These are phyloP conservation scores for Hyles vespertilio DNA, from an alignment of 1,140 invertebrate genomes.

Conservation along the genomic window DNA sequence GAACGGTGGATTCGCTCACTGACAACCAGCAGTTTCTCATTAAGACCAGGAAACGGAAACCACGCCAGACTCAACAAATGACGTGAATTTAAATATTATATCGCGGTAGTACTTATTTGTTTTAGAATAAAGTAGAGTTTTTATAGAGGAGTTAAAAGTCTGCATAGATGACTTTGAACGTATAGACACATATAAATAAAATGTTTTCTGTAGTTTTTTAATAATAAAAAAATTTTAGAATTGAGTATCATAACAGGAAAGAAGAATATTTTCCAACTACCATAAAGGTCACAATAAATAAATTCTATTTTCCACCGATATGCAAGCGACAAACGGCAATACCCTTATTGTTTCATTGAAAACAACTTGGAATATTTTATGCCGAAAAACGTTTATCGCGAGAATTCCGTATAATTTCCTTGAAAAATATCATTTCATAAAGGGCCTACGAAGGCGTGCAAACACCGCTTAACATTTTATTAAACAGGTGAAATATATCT, in stretches of 20 bases:
- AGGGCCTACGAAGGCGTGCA: neutral
- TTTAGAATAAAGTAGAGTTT: too few species aligned
- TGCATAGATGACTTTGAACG: too few species aligned
- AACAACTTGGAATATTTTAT: constrained; percentile 2
- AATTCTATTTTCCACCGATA: neutral
- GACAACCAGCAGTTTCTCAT: constrained; percentile 11
- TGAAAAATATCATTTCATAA: constrained; percentile 6
- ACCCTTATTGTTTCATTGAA: neutral
- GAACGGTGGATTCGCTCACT: neutral
- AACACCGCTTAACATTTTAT: neutral
- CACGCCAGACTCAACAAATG: constrained; percentile 7
- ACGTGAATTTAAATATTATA: constrained; percentile 6
- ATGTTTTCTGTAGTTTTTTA: too few species aligned
- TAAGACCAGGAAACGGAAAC: constrained; percentile 9
- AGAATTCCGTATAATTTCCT: constrained; percentile 1
- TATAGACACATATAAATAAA: too few species aligned
- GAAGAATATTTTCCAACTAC: too few species aligned
- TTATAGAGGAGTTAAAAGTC: too few species aligned
- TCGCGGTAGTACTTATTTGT: too few species aligned
- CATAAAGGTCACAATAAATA: neutral
- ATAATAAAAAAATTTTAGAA: too few species aligned
- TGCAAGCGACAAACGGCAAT: neutral
- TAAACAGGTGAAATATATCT: too few species aligned
- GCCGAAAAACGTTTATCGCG: neutral
- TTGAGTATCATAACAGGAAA: too few species aligned